A percentile compares a stretch with the other conserved stretches of the same genome.
Conservation (phyloP, 1,140 invertebrate genomes). For the Cydia pomonella region DNA sequence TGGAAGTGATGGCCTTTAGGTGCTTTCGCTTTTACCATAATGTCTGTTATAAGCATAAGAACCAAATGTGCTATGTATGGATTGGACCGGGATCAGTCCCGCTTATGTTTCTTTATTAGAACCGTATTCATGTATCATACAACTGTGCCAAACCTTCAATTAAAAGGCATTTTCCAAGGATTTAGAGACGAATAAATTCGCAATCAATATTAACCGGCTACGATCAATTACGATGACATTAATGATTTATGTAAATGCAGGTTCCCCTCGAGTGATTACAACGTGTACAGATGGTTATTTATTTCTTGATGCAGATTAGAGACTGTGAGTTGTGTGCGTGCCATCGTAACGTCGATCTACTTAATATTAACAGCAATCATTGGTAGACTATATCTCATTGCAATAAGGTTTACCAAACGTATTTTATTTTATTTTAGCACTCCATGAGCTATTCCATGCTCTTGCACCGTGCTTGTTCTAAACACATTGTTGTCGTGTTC, state of each 20-base stretch:
- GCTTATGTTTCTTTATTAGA: not conserved
- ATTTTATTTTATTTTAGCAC: too few species aligned
- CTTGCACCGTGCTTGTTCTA: too few species aligned
- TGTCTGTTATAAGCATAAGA: too few species aligned
- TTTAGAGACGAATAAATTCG: constrained; percentile 17
- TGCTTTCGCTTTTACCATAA: not conserved
- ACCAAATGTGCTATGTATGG: too few species aligned
- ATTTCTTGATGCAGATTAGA: not conserved
- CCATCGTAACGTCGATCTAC: not conserved
- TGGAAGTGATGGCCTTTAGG: not conserved
- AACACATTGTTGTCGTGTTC: too few species aligned
- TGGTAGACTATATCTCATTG: too few species aligned
- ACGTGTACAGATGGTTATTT: not conserved
- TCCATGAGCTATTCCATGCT: too few species aligned
- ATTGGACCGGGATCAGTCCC: not conserved
- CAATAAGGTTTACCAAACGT: too few species aligned
- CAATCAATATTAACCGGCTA: not conserved
- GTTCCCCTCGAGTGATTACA: not conserved
- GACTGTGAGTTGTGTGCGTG: not conserved
- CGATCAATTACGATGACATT: constrained; percentile 12
- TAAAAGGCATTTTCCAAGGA: constrained; percentile 1
- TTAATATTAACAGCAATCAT: not conserved
- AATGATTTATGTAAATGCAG: constrained; percentile 6
- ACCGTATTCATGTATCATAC: not conserved
- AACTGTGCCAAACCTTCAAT: not conserved